phyloP scores from a whole-genome alignment of 2,113 vertebrate genomes.

The Takifugu bimaculatus region DNA sequence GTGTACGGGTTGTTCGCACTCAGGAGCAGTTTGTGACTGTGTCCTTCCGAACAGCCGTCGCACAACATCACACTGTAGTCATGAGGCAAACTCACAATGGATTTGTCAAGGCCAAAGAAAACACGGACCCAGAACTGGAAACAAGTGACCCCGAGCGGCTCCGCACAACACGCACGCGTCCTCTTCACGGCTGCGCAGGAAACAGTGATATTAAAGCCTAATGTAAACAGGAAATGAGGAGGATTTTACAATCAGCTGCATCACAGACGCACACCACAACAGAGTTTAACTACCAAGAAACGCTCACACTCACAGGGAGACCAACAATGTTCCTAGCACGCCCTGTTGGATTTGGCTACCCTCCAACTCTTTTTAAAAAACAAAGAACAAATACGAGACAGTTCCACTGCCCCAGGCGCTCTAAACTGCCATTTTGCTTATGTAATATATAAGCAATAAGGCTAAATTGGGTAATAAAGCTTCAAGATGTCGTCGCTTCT shows the following conservation, averaged over 20 bases:
- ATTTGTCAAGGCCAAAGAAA: constrained; percentile 32
- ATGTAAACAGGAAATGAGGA: constrained; percentile 63
- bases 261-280: constrained; percentile 25
- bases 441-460: too few species aligned
- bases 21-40: too few species aligned
- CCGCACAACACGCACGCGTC: constrained; percentile 17
- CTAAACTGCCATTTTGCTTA: too few species aligned
- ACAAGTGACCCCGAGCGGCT: constrained; percentile 29
- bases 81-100: constrained; percentile 17
- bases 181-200: constrained; percentile 45
- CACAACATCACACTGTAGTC: constrained; percentile 14
- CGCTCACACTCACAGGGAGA: not conserved
- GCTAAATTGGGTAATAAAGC: too few species aligned
- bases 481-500: too few species aligned
- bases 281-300: not conserved
- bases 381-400: too few species aligned
- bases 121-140: constrained; percentile 22
- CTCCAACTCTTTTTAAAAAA: too few species aligned
- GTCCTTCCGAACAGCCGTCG: constrained; percentile 18
- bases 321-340: too few species aligned
- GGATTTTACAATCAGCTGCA: constrained; percentile 40
- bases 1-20: too few species aligned
- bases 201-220: constrained; percentile 53
- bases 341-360: too few species aligned
- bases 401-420: too few species aligned